Evolutionary conservation across 1,140 invertebrate species (phyloP).

Genomic region (Megalopta genalis): DNA sequence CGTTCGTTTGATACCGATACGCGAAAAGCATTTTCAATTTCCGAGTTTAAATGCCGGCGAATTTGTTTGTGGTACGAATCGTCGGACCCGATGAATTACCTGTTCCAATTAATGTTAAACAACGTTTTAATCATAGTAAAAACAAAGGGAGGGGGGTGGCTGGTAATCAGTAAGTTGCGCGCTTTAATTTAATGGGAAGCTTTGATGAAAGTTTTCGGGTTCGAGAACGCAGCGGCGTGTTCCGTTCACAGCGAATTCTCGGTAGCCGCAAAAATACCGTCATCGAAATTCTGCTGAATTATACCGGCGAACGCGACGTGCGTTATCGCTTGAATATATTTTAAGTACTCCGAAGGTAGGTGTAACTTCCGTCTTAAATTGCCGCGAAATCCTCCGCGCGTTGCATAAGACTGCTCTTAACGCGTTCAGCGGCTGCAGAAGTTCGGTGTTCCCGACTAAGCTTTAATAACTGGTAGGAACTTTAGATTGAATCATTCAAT

Average conservation of each 20-base stretch:
- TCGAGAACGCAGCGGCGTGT: not conserved
- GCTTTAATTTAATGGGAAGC: too few species aligned
- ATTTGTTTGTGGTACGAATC: too few species aligned
- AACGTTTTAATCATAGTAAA: too few species aligned
- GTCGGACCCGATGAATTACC: not conserved
- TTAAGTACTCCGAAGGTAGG: too few species aligned
- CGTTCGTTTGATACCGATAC: too few species aligned
- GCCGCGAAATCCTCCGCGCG: not conserved
- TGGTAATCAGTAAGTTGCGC: too few species aligned
- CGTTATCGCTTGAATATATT: not conserved
- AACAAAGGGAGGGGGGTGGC: too few species aligned
- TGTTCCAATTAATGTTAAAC: not conserved
- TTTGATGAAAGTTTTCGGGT: not conserved
- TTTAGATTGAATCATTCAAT: conserved; percentile 10
- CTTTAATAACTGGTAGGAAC: not conserved
- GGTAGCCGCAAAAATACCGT: not conserved
- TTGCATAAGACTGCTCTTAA: conserved; percentile 7
- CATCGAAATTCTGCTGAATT: not conserved
- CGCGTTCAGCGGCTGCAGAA: not conserved
- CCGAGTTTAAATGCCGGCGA: too few species aligned
- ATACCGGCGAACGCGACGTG: not conserved
- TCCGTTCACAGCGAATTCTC: not conserved
- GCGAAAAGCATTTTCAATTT: too few species aligned
- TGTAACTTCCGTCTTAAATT: conserved; percentile 8
- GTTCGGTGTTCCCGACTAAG: not conserved